phyloP scores from a whole-genome alignment of 2,113 vertebrate species.

The Sciurus niger region DNA sequence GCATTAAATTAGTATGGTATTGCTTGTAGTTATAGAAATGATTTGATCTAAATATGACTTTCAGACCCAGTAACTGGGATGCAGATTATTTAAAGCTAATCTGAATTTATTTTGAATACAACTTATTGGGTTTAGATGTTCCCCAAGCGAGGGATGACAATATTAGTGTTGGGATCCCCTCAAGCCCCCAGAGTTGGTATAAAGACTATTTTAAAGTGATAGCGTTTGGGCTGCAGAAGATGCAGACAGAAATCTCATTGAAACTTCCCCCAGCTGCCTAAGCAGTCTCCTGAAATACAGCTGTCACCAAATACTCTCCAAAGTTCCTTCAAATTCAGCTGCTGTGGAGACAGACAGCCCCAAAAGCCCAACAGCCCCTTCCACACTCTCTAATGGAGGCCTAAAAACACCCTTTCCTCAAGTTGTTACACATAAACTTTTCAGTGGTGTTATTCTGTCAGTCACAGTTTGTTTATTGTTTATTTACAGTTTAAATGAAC shows the following conservation, averaged over 20 bases:
- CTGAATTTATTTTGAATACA: neutral
- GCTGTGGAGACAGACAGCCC: neutral
- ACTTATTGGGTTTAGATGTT: neutral
- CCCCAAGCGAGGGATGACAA: neutral
- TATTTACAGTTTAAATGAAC: neutral
- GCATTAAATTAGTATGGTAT: neutral
- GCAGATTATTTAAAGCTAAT: neutral
- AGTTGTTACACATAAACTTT: neutral
- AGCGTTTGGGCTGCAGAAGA: neutral
- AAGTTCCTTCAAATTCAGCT: neutral
- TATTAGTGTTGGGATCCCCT: neutral
- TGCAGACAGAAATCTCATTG: neutral
- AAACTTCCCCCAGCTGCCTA: neutral
- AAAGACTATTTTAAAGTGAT: constrained; percentile 4
- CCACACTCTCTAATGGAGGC: neutral
- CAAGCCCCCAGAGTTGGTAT: neutral
- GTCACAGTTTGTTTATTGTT: neutral
- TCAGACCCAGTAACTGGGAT: neutral
- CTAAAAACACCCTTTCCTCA: neutral
- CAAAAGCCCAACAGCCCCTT: neutral
- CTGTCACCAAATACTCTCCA: neutral
- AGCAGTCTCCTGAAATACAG: neutral
- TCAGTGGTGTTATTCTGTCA: neutral
- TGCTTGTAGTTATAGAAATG: neutral
- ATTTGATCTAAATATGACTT: neutral